These are phyloP conservation scores for Kryptolebias marmoratus DNA, from an alignment of 2,113 vertebrate species.

Conservation along the genomic window DNA sequence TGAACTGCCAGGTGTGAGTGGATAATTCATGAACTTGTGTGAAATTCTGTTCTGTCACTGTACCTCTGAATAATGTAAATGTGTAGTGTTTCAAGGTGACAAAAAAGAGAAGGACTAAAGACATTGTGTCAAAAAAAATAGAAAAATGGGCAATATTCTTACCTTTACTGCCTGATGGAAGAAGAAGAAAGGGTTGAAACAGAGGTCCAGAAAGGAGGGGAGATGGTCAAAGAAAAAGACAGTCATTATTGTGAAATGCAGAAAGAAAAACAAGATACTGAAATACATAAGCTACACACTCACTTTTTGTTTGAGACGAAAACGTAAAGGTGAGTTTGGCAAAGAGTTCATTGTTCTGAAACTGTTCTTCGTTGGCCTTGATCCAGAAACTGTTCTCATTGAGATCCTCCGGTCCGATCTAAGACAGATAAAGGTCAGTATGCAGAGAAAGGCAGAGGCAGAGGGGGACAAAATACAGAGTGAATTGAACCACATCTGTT, in stretches of 20 bases:
- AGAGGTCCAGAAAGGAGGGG: conserved; percentile 11
- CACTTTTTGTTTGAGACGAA: conserved; percentile 88
- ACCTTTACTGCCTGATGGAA: conserved; percentile 76
- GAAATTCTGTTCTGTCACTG: conserved; percentile 59
- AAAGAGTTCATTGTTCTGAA: conserved; percentile 89
- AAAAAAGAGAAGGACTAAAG: conserved; percentile 20
- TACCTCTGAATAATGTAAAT: conserved; percentile 66
- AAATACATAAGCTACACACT: conserved; percentile 70
- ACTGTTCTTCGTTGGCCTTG: conserved; percentile 85
- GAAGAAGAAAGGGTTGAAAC: conserved; percentile 40
- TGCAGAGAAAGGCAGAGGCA: neutral
- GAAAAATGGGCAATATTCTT: conserved; percentile 54
- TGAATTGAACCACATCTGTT: conserved; percentile 17
- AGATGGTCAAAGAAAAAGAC: conserved; percentile 24
- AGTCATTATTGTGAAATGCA: conserved; percentile 43
- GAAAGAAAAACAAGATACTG: conserved; percentile 10
- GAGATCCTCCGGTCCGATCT: conserved; percentile 87
- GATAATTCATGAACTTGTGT: conserved; percentile 61
- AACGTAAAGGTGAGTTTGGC: conserved; percentile 89
- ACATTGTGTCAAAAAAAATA: conserved; percentile 26
- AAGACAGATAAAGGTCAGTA: conserved; percentile 5
- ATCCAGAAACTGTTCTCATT: conserved; percentile 89
- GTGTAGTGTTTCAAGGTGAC: conserved; percentile 35
- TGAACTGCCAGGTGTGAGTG: conserved; percentile 53
- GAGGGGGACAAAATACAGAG: conserved; percentile 5